Conservation (phyloP, 2,797 vertebrate genomes). For the Hozukius guyotensis region DNA sequence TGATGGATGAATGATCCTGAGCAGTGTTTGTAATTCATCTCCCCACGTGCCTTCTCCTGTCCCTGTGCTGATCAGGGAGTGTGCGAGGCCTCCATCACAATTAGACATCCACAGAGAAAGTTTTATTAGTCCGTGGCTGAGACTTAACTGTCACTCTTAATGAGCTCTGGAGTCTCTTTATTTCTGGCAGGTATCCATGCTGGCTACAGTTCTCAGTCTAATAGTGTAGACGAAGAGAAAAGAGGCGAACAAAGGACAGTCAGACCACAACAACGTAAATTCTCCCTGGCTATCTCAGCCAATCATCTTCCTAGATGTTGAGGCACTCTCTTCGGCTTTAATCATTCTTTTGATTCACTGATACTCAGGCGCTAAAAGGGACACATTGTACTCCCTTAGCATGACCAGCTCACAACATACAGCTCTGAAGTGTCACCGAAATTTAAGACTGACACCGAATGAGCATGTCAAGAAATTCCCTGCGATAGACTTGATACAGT, state of each 20-base stretch:
- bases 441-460: slow-evolving; percentile 54
- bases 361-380: slow-evolving; percentile 41
- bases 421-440: slow-evolving; percentile 35
- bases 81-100: slow-evolving; percentile 39
- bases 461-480: slow-evolving; percentile 50
- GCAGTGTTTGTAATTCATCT: slow-evolving; percentile 64
- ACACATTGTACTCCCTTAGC: slow-evolving; percentile 49
- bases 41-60: slow-evolving; percentile 47
- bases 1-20: slow-evolving; percentile 62
- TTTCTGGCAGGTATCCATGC: slow-evolving; percentile 33
- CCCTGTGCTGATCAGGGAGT: slow-evolving; percentile 19
- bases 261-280: slow-evolving; percentile 8
- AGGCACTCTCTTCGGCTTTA: slow-evolving; percentile 22
- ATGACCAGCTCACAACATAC: slow-evolving; percentile 29
- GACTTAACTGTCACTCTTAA: slow-evolving; percentile 23
- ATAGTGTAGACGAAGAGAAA: slow-evolving; percentile 25
- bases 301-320: slow-evolving; percentile 28
- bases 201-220: slow-evolving; percentile 16
- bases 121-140: neutral
- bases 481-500: slow-evolving; percentile 36
- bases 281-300: slow-evolving; percentile 23
- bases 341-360: slow-evolving; percentile 43
- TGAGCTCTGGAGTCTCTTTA: slow-evolving; percentile 28
- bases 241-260: slow-evolving; percentile 6
- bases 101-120: slow-evolving; percentile 35